phyloP scores from a whole-genome alignment of 2,797 vertebrate species.

The Valencia hispanica region DNA sequence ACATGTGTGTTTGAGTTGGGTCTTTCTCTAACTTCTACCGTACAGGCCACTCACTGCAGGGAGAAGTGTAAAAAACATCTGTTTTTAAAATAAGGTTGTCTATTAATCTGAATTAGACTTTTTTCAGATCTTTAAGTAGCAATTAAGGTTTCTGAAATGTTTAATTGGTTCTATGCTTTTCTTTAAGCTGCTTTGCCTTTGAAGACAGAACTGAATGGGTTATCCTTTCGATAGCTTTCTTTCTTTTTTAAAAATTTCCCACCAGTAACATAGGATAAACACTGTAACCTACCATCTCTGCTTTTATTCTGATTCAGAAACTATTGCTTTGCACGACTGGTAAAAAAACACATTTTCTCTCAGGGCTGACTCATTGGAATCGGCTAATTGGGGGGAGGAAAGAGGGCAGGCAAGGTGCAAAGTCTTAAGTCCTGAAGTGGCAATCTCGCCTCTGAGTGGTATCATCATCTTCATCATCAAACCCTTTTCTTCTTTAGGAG shows the following conservation, averaged over 20 bases:
- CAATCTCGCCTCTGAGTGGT: constrained; percentile 78
- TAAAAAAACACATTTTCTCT: constrained; percentile 62
- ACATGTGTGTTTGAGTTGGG: constrained; percentile 41
- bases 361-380: constrained; percentile 59
- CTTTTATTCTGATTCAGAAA: constrained; percentile 28
- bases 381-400: constrained; percentile 66
- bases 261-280: constrained; percentile 43
- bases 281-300: constrained; percentile 12
- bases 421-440: constrained; percentile 81
- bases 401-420: constrained; percentile 47
- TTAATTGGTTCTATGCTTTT: constrained; percentile 81
- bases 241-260: constrained; percentile 56
- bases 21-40: constrained; percentile 43
- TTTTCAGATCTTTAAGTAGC: constrained; percentile 68
- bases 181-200: constrained; percentile 70
- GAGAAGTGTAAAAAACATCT: constrained; percentile 29
- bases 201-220: constrained; percentile 66
- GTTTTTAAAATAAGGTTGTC: constrained; percentile 66
- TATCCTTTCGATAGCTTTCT: constrained; percentile 11
- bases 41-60: constrained; percentile 61
- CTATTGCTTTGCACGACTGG: constrained; percentile 56
- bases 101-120: constrained; percentile 61
- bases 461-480: constrained; percentile 77
- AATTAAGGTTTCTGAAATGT: constrained; percentile 75
- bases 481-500: constrained; percentile 66